Percentiles rank a stretch among this genome's conserved stretches.
Evolutionary conservation across 2,888 invertebrate genomes (phyloP).

Genomic region (Orthosia gothica): DNA sequence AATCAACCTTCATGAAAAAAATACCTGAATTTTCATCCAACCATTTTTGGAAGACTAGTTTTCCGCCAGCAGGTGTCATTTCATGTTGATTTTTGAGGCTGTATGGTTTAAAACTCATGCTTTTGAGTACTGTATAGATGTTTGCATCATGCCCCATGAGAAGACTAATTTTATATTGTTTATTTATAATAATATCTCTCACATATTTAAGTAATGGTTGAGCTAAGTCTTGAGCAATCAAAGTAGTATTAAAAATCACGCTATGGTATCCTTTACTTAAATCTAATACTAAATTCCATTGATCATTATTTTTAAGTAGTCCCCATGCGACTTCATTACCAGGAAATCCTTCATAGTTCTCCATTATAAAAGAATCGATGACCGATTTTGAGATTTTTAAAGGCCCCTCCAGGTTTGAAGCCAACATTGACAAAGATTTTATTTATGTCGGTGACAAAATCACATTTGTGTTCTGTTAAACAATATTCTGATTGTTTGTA

Average conservation of each 20-base stretch:
- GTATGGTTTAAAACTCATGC: slow-evolving; percentile 78
- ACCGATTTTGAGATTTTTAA: slow-evolving; percentile 84
- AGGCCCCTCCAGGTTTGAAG: slow-evolving; percentile 83
- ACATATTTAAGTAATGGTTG: slow-evolving; percentile 80
- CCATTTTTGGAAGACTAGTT: slow-evolving; percentile 87
- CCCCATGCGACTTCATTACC: slow-evolving; percentile 85
- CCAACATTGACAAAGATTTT: slow-evolving; percentile 73
- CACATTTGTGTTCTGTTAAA: slow-evolving; percentile 75
- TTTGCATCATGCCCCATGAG: slow-evolving; percentile 88
- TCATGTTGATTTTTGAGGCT: slow-evolving; percentile 78
- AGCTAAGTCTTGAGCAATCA: slow-evolving; percentile 83
- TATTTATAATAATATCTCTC: slow-evolving; percentile 73
- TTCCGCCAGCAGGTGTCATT: slow-evolving; percentile 82
- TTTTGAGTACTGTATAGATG: slow-evolving; percentile 80
- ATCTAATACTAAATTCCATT: slow-evolving; percentile 78
- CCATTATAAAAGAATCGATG: slow-evolving; percentile 86
- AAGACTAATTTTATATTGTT: slow-evolving; percentile 73
- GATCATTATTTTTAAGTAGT: slow-evolving; percentile 63
- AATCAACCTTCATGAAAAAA: slow-evolving; percentile 80
- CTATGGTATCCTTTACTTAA: slow-evolving; percentile 81
- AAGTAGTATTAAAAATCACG: slow-evolving; percentile 81
- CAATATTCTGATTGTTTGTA: slow-evolving; percentile 82
- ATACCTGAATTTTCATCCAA: slow-evolving; percentile 65
- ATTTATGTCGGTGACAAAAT: slow-evolving; percentile 78
- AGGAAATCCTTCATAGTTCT: slow-evolving; percentile 84